These are phyloP conservation scores for Lingula anatina DNA, from an alignment of 2,888 invertebrate genomes.

Conservation along the genomic window DNA sequence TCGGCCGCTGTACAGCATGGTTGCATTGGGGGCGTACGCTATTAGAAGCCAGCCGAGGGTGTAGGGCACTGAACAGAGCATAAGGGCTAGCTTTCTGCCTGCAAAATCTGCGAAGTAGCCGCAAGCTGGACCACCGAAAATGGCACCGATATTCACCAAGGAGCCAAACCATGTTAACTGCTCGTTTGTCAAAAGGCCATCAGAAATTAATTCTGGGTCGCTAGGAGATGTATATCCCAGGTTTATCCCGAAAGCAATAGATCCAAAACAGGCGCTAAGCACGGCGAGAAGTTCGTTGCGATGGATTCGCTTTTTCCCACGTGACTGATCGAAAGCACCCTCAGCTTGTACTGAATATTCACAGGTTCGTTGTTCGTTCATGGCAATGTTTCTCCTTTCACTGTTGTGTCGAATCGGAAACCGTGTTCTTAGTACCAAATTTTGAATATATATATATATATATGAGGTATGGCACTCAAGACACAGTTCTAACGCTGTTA, in stretches of 20 bases:
- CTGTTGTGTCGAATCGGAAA: no score
- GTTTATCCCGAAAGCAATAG: slow-evolving; percentile 42
- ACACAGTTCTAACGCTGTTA: no score
- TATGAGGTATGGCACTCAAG: no score
- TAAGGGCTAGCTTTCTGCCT: slow-evolving; percentile 58
- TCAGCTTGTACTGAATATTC: no score
- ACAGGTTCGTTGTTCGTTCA: no score
- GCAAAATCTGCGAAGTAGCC: no score
- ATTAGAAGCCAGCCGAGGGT: slow-evolving; percentile 76
- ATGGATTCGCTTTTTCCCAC: no score
- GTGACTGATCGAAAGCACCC: no score
- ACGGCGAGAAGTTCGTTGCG: slow-evolving; percentile 23
- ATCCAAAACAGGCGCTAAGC: slow-evolving; percentile 30
- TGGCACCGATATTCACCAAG: slow-evolving; percentile 50
- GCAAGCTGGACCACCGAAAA: slow-evolving; percentile 66
- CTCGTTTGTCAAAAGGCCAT: slow-evolving; percentile 16
- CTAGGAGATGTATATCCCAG: slow-evolving; percentile 50
- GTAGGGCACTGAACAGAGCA: slow-evolving; percentile 65
- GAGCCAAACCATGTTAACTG: slow-evolving; percentile 43
- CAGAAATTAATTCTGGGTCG: slow-evolving; percentile 35
- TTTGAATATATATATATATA: no score
- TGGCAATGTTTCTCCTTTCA: no score
- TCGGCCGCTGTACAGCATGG: slow-evolving; percentile 66
- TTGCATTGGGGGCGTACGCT: slow-evolving; percentile 57
- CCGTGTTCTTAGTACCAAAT: no score